phyloP scores from a whole-genome alignment of 2,888 invertebrate genomes.

The Orthosia gracilis region DNA sequence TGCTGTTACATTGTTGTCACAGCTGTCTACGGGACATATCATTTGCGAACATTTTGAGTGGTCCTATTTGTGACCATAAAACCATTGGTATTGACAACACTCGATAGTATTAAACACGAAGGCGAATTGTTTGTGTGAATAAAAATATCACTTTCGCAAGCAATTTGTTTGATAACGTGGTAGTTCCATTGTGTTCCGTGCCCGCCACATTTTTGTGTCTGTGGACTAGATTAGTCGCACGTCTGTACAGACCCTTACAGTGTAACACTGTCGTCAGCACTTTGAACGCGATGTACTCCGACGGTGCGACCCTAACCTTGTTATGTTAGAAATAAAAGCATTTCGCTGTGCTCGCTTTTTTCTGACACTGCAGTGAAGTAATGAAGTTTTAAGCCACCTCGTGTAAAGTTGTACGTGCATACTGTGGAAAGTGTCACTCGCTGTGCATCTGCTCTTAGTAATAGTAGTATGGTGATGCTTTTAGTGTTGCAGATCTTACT shows the following conservation, averaged over 20 bases:
- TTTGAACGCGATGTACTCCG: slow-evolving; percentile 5
- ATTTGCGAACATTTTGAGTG: neutral
- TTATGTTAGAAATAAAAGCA: slow-evolving; percentile 44
- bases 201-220: neutral
- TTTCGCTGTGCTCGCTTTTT: slow-evolving; percentile 12
- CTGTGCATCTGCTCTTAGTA: neutral
- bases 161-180: neutral
- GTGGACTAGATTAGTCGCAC: no score
- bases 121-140: neutral
- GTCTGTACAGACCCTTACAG: neutral
- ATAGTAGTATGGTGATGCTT: no score
- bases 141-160: neutral
- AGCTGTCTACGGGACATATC: neutral
- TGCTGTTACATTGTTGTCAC: neutral
- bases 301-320: slow-evolving; percentile 39
- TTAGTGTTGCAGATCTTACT: no score
- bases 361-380: neutral
- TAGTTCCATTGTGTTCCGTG: neutral
- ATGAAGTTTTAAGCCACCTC: neutral
- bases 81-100: neutral
- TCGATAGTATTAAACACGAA: neutral
- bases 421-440: neutral
- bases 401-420: neutral
- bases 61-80: neutral
- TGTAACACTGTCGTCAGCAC: slow-evolving; percentile 32